Conservation (phyloP, 1,140 invertebrate genomes). For the Drosophila tristis region DNA sequence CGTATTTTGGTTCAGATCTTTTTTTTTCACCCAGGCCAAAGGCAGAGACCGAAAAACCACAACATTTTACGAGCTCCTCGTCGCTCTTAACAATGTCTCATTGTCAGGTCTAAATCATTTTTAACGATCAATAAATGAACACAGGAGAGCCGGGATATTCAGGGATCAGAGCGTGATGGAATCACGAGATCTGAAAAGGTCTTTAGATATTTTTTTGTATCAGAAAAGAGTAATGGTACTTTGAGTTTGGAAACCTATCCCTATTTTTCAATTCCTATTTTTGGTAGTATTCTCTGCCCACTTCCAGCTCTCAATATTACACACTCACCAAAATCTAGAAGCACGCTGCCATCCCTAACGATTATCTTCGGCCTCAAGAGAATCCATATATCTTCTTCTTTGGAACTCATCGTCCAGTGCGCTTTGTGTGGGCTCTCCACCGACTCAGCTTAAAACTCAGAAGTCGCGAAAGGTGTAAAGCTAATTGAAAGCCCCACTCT, state of each 20-base stretch:
- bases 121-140: constrained; percentile 79
- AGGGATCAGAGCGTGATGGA: constrained; percentile 17
- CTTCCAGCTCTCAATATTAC: too few relatives aligned
- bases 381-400: constrained; percentile 52
- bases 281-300: too few relatives aligned
- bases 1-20: constrained; percentile 36
- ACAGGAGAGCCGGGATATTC: constrained; percentile 11
- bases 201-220: too few relatives aligned
- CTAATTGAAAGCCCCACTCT: constrained; percentile 63
- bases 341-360: constrained; percentile 21
- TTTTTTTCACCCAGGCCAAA: constrained; percentile 3
- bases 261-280: too few relatives aligned
- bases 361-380: not conserved
- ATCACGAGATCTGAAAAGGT: not conserved
- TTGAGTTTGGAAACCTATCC: too few relatives aligned
- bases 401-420: constrained; percentile 38
- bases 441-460: constrained; percentile 18
- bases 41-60: constrained; percentile 57
- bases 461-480: constrained; percentile 56
- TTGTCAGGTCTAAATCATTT: constrained; percentile 80
- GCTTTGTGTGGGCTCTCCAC: constrained; percentile 54
- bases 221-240: too few relatives aligned
- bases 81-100: constrained; percentile 73
- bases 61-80: constrained; percentile 62
- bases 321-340: too few relatives aligned